Evolutionary conservation across 1,140 invertebrate genomes (phyloP), one percentile per base, ranked within the genome.

Genomic region (Ips nitidus): DNA sequence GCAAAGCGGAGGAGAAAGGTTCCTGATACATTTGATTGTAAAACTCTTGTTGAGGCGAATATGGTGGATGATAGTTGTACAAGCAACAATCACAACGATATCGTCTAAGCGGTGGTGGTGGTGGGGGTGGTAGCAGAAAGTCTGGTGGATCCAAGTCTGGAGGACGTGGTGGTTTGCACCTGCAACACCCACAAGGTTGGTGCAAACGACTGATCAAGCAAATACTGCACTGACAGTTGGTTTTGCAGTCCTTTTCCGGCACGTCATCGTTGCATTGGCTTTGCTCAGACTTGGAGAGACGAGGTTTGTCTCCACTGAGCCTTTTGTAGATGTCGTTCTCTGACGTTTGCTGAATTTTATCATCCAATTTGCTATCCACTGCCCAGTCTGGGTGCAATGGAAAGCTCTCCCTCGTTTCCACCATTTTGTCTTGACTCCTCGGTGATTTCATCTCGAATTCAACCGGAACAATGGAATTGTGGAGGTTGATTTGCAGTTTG

Each of bases 1-100:
- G 76, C 2, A 79, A 69, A 53, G 76, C 75, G 3, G 68, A 40
- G 8, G 38, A 8, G 6, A 53, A 8, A 43, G 58, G 22, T 5
- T 53, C 56, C n/a, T 47, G 4, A n/a, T 5, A 47, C n/a, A 45
- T 66, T 55, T 42, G 55, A 71, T 50, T 68, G 58, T 53, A 53
- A 53, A 8, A 6, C 52, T 52, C 56, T n/a, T 52, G 43, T 38
- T 59, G 50, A 1, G 47, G 36, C 2, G 7, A n/a, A 41, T 36
- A 50, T 22, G 22, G 22, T 22, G 22, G 22, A 22, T 22, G 22
- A 22, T 22, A 22, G n/a, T 4, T 1, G 6, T 43, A 7, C 2
- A 39, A 62, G 43, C 47, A 6, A 39, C 45, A n/a, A 22, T 5
- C 5, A 60, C 41, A 60, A 43, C 38, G 41, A 52, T 63, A 52